A percentile compares a stretch with the other conserved stretches of the same genome.
phyloP scores from a whole-genome alignment of 1,140 invertebrate species.

The Wasmannia auropunctata region DNA sequence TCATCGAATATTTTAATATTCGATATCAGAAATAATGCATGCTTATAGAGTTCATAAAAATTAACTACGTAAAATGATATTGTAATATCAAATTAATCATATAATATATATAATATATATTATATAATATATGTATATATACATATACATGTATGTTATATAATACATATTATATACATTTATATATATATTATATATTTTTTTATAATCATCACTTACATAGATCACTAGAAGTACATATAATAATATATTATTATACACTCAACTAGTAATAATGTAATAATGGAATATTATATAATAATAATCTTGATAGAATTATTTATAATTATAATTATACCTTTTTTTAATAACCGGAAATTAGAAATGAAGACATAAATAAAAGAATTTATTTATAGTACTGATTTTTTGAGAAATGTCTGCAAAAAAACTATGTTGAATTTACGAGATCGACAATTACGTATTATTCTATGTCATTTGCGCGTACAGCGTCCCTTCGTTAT shows the following conservation, averaged over 20 bases:
- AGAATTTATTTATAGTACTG: not conserved
- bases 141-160: not conserved
- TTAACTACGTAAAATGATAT: slow-evolving; percentile 24
- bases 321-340: not conserved
- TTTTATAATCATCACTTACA: not conserved
- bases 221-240: not conserved
- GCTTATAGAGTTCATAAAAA: not conserved
- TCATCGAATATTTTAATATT: slow-evolving; percentile 9
- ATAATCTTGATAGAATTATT: slow-evolving; percentile 1
- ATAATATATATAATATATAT: slow-evolving; percentile 7
- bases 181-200: not conserved
- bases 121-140: not conserved
- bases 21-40: not conserved
- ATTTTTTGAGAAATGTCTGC: not conserved
- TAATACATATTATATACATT: not conserved
- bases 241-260: not conserved
- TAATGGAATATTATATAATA: not conserved
- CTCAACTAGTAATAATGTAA: not conserved
- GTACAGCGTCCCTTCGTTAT: slow-evolving; percentile 67
- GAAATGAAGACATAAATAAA: not conserved
- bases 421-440: slow-evolving; percentile 10
- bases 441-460: slow-evolving; percentile 6
- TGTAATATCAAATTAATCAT: slow-evolving; percentile 15
- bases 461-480: slow-evolving; percentile 71
- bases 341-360: not conserved